These are phyloP conservation scores for Tylochromis polylepis DNA, from an alignment of 2,113 vertebrate species.

Conservation along the genomic window DNA sequence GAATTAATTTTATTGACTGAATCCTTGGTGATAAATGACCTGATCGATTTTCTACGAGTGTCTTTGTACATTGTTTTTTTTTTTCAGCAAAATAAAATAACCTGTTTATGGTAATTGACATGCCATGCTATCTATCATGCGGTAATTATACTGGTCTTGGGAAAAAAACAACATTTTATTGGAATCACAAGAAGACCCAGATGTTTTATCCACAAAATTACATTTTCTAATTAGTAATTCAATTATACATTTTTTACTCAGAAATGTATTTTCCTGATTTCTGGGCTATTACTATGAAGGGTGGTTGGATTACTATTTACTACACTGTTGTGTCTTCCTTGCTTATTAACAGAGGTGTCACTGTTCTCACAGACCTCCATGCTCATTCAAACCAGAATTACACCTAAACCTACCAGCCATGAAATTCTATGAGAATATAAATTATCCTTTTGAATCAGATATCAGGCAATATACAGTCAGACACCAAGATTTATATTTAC, in stretches of 20 bases:
- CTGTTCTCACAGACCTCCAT: not conserved
- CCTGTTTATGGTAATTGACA: not conserved
- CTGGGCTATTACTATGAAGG: not conserved
- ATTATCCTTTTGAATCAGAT: slow-evolving; percentile 27
- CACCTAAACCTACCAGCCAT: not conserved
- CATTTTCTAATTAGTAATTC: not conserved
- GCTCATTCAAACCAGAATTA: not conserved
- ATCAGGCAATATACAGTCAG: not conserved
- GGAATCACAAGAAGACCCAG: not conserved
- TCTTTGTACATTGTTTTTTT: not conserved
- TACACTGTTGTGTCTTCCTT: not conserved
- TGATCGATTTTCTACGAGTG: not conserved
- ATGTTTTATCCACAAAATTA: not conserved
- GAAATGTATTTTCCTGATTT: not conserved
- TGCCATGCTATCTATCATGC: not conserved
- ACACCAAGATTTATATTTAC: not conserved
- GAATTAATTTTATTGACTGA: not conserved
- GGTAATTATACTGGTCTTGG: not conserved
- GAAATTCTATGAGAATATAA: not conserved
- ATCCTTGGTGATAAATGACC: not conserved
- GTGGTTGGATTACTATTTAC: not conserved
- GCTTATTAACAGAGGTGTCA: not conserved
- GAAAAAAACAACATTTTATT: not conserved
- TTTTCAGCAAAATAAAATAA: not conserved
- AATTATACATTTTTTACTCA: not conserved